phyloP scores from a whole-genome alignment of 2,113 vertebrate species.

The Vulpes lagopus region DNA sequence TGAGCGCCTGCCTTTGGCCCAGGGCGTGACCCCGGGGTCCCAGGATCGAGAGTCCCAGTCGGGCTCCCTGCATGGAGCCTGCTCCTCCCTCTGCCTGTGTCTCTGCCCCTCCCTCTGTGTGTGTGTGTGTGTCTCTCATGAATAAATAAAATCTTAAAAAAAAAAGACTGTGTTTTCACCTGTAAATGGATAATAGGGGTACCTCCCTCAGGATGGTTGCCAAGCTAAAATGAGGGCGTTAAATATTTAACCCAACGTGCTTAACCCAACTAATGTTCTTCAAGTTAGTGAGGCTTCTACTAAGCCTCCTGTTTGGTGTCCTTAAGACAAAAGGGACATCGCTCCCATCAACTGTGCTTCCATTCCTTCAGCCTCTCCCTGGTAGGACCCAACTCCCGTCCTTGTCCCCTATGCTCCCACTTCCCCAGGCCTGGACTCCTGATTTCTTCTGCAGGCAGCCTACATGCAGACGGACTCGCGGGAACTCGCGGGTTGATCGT shows the following conservation, averaged over 20 bases:
- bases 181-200: not conserved
- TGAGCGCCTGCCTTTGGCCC: too few relatives aligned
- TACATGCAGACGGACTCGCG: not conserved
- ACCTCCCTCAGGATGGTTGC: not conserved
- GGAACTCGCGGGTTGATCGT: not conserved
- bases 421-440: not conserved
- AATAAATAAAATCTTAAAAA: too few relatives aligned
- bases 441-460: not conserved
- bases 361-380: not conserved
- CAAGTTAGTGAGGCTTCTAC: not conserved
- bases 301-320: not conserved
- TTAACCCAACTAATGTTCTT: not conserved
- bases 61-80: too few relatives aligned
- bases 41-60: too few relatives aligned
- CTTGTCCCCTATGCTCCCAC: rapidly evolving
- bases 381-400: not conserved
- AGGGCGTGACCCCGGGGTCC: too few relatives aligned
- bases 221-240: not conserved
- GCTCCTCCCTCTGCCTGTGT: too few relatives aligned
- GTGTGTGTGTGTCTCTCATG: too few relatives aligned
- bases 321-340: not conserved
- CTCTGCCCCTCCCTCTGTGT: too few relatives aligned
- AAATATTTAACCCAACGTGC: not conserved
- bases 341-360: not conserved
- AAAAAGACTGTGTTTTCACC: not conserved